phyloP scores from a whole-genome alignment of 2,113 vertebrate species.

The Alethe diademata region DNA sequence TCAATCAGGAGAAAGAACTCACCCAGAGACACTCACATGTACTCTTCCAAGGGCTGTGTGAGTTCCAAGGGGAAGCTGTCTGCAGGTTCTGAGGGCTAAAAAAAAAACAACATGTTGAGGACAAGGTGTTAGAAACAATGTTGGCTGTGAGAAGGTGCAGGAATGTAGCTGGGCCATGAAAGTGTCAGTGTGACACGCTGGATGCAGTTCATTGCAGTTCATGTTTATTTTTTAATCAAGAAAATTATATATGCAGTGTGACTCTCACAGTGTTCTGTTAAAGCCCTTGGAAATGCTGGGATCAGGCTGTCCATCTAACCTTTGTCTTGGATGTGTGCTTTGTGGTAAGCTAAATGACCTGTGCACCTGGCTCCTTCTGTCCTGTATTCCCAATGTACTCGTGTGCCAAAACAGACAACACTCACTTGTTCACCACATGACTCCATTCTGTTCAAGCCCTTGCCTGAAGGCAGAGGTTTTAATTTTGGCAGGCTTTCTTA shows the following conservation, averaged over 20 bases:
- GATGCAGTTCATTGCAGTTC: neutral
- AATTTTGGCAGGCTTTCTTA: neutral
- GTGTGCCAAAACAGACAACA: neutral
- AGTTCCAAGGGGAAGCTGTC: neutral
- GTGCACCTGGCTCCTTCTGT: neutral
- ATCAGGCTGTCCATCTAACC: neutral
- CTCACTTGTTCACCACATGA: neutral
- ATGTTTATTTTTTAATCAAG: conserved; percentile 23
- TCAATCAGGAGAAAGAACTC: neutral
- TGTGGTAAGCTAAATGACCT: neutral
- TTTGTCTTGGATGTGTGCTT: neutral
- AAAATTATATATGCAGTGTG: neutral
- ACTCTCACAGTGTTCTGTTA: neutral
- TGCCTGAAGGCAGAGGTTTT: neutral
- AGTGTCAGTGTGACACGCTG: neutral
- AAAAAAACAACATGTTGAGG: accelerated
- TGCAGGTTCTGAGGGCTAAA: neutral
- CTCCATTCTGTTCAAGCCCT: neutral
- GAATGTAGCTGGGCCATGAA: neutral
- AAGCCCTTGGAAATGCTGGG: neutral
- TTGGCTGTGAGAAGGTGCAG: neutral
- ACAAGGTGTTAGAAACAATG: neutral
- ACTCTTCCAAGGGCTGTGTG: neutral
- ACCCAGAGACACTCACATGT: neutral
- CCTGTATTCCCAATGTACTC: neutral